Evolutionary conservation across 1,140 invertebrate species (phyloP).

Genomic region (Plutomurus gul): DNA sequence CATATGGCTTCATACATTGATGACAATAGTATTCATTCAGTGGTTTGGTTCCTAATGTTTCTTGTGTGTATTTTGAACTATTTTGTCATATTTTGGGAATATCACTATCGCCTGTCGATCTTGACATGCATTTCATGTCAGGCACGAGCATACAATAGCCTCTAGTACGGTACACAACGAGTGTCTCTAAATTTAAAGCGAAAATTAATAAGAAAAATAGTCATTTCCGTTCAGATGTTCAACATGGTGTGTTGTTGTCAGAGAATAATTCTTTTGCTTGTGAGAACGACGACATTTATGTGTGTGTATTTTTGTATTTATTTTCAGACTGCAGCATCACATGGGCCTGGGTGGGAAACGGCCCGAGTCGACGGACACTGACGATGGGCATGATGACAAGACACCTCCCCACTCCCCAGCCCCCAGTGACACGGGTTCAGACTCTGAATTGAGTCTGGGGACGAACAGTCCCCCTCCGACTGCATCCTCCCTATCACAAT

Average conservation of each 20-base stretch:
- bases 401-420: constrained; percentile 46
- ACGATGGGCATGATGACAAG: constrained; percentile 46
- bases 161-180: too few relatives aligned
- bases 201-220: too few relatives aligned
- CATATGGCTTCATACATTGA: neutral
- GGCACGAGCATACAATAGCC: neutral
- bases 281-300: too few relatives aligned
- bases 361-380: constrained; percentile 49
- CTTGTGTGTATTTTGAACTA: constrained; percentile 7
- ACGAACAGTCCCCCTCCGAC: constrained; percentile 52
- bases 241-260: too few relatives aligned
- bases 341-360: constrained; percentile 46
- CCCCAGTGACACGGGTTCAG: constrained; percentile 45
- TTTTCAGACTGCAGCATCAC: constrained; percentile 50
- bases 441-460: constrained; percentile 51
- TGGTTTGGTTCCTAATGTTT: neutral
- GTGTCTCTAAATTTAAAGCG: too few relatives aligned
- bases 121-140: neutral
- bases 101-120: neutral
- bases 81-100: constrained; percentile 6
- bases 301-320: too few relatives aligned
- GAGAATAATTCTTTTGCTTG: too few relatives aligned
- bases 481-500: constrained; percentile 34
- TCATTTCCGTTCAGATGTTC: too few relatives aligned
- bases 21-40: neutral